Base-by-base conservation (phyloP, 1,140 invertebrate genomes). In the Calliopsis andreniformis region DNA sequence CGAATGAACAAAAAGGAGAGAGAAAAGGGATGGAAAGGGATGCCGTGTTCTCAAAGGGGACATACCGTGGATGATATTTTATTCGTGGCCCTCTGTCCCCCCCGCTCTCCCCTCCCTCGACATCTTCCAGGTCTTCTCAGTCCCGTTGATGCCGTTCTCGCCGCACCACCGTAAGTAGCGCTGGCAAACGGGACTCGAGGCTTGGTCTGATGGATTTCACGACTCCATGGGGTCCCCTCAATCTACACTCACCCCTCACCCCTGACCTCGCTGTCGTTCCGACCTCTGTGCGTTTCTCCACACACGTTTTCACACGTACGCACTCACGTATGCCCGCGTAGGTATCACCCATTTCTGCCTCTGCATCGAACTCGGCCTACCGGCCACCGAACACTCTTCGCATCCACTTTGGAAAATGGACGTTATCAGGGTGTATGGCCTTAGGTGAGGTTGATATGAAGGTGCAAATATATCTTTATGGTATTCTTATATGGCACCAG, bases 191-290 rank as follows among this genome's bases (percentile, higher is more conserved):
- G 81, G 75, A 75, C 79, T 83, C 78, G 78, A 80, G 84, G 84
- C 77, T 71, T 75, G 85, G 80, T 79, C 88, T 89, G 88, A 89
- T 89, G 87, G 88, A 89, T 89, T 89, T 89, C 87, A 89, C 85
- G 88, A 89, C 87, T 83, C 88, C 88, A 80, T 82, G 51, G 88
- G 88, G 88, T 87, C 84, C 84, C 84, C 83, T 89, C 87, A 87
- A 89, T 89, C 85, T 87, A 88, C 83, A 61, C 84, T 87, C 83
- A 62, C 70, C 66, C 79, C 67, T 75, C 80, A 64, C 79, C 80
- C 76, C 59, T 83, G 76, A 85, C 78, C 84, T 75, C 62, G 45
- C 45, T 43, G 59, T 76, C 79, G 70, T 63, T 66, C 66, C 72
- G 69, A 71, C 78, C 80, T 76, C 70, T 75, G 59, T 71, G 71